Percentiles rank a stretch among this genome's conserved stretches.
Evolutionary conservation across 2,797 vertebrate genomes (phyloP).

Genomic region (Stomatorhinus walkeri): DNA sequence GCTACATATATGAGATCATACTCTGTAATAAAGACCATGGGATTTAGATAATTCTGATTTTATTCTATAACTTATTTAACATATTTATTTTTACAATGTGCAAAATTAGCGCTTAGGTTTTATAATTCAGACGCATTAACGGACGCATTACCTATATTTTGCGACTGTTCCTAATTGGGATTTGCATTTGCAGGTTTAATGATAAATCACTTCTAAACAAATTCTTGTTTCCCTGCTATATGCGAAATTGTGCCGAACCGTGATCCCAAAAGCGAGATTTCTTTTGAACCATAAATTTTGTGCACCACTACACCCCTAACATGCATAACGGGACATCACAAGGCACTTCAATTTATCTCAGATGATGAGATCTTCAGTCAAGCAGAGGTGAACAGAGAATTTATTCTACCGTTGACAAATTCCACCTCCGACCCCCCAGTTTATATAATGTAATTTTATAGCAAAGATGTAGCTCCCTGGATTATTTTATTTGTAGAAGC

Average conservation of each 20-base stretch:
- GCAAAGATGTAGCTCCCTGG: neutral
- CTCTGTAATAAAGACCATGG: too few relatives aligned
- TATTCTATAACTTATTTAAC: too few relatives aligned
- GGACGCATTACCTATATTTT: neutral
- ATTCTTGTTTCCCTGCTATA: neutral
- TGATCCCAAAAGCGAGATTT: neutral
- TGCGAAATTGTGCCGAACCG: neutral
- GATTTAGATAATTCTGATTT: too few relatives aligned
- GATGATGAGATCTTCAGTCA: neutral
- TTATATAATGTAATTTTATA: neutral
- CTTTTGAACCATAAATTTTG: neutral
- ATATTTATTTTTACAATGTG: neutral
- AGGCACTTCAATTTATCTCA: neutral
- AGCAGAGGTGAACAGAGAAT: neutral
- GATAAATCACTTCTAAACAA: neutral
- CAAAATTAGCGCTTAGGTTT: neutral
- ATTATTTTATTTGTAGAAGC: neutral
- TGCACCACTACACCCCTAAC: neutral
- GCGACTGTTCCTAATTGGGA: neutral
- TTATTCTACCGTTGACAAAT: neutral
- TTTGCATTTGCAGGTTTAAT: neutral
- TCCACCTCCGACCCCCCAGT: neutral
- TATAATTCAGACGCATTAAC: neutral
- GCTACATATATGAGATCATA: too few relatives aligned
- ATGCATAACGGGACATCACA: neutral